Evolutionary conservation across 23 tunicate species (phyloP).

Genomic region (Oikopleura vanhoeffeni): DNA sequence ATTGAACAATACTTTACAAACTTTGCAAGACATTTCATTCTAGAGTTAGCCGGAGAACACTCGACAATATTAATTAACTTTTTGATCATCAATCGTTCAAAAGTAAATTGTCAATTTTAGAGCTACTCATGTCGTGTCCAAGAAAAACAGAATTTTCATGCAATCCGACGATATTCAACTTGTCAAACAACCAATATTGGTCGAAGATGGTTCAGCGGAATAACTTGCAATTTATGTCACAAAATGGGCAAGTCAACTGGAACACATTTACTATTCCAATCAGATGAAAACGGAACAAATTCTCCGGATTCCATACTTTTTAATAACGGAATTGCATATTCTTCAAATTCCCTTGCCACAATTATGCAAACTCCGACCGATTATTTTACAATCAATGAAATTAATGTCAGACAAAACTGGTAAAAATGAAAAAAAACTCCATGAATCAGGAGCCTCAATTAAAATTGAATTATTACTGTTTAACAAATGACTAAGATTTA

Average conservation of each 20-base stretch:
- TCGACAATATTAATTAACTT: too few relatives aligned
- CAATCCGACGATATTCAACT: neutral
- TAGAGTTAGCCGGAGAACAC: too few relatives aligned
- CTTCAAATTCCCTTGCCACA: neutral
- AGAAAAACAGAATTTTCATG: neutral
- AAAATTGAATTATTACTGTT: too few relatives aligned
- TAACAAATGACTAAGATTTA: too few relatives aligned
- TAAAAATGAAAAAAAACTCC: too few relatives aligned
- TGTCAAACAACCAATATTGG: neutral
- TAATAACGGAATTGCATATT: neutral
- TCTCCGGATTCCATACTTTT: neutral
- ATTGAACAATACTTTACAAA: too few relatives aligned
- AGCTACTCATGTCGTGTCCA: neutral
- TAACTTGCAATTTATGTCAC: neutral
- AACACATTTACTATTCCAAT: neutral
- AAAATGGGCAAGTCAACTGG: neutral
- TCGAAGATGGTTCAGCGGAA: neutral
- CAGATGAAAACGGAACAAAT: neutral
- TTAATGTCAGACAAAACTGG: neutral
- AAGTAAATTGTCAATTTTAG: too few relatives aligned
- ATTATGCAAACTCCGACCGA: neutral
- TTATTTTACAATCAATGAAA: neutral
- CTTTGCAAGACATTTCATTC: too few relatives aligned
- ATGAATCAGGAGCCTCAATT: too few relatives aligned
- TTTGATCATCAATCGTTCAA: too few relatives aligned